Percentiles rank a stretch among this genome's conserved stretches.
phyloP scores from a whole-genome alignment of 2,888 invertebrate genomes.

The Drosophila anceps region DNA sequence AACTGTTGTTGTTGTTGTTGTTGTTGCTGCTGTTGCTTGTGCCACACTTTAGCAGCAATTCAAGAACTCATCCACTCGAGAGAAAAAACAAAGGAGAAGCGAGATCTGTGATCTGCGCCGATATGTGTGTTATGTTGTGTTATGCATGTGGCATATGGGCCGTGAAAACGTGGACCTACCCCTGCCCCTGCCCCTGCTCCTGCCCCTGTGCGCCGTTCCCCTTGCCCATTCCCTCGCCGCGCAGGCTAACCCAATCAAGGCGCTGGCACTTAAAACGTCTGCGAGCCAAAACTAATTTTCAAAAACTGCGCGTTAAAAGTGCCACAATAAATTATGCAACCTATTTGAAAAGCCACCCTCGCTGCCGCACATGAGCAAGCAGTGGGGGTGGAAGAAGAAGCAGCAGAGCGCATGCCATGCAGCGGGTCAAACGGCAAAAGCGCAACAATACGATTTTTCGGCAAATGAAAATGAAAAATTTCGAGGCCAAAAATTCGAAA shows the following conservation, averaged over 20 bases:
- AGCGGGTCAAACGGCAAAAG: slow-evolving; percentile 43
- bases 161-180: slow-evolving; percentile 20
- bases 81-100: slow-evolving; percentile 8
- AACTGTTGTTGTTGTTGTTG: slow-evolving; percentile 30
- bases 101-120: slow-evolving; percentile 46
- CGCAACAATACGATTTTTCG: slow-evolving; percentile 29
- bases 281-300: slow-evolving; percentile 61
- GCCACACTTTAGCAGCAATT: slow-evolving; percentile 42
- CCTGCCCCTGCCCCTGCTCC: slow-evolving; percentile 11
- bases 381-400: background rate
- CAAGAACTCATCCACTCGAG: slow-evolving; percentile 36
- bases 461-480: slow-evolving; percentile 25
- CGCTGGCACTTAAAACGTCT: slow-evolving; percentile 52
- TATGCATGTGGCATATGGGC: slow-evolving; percentile 51
- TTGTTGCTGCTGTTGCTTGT: slow-evolving; percentile 30
- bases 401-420: slow-evolving; percentile 48
- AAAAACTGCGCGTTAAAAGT: slow-evolving; percentile 69
- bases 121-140: too few species aligned
- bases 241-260: slow-evolving; percentile 46
- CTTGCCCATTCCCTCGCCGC: background rate
- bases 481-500: slow-evolving; percentile 22
- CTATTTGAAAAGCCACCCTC: slow-evolving; percentile 55
- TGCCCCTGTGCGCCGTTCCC: background rate
- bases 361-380: background rate
- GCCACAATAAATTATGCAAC: slow-evolving; percentile 77